phyloP scores from a whole-genome alignment of 1,140 invertebrate species.

The Scaptomyza pallida region DNA sequence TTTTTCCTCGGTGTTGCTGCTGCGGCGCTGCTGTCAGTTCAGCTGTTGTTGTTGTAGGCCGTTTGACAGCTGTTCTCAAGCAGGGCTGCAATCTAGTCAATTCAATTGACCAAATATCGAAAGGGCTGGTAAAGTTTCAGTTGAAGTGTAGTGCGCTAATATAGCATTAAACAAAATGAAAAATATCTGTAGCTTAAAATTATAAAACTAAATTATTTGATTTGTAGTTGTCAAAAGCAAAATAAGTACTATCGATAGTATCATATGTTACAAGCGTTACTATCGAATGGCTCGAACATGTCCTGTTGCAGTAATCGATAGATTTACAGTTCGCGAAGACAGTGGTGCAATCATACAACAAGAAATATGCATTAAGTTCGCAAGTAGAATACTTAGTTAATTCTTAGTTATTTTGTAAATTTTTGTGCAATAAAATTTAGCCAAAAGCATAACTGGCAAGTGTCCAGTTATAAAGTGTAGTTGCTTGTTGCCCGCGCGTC shows the following conservation, averaged over 20 bases:
- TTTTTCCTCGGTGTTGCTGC: constrained; percentile 63
- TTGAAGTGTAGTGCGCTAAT: not conserved
- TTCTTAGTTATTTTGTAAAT: constrained; percentile 71
- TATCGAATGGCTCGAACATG: not conserved
- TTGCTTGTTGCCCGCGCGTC: constrained; percentile 9
- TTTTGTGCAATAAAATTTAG: constrained; percentile 67
- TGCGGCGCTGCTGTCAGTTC: constrained; percentile 64
- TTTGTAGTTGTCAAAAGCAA: not conserved
- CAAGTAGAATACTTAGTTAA: constrained; percentile 72
- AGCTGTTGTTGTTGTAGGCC: constrained; percentile 52
- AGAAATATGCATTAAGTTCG: constrained; percentile 58
- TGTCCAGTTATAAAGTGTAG: constrained; percentile 16
- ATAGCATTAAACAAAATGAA: not conserved
- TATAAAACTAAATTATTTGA: not conserved
- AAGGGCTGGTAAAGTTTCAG: not conserved
- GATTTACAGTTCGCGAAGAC: constrained; percentile 13
- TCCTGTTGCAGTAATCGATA: constrained; percentile 43
- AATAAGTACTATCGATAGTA: not conserved
- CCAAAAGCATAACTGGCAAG: constrained; percentile 34
- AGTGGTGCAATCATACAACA: constrained; percentile 50
- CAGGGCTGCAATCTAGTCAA: constrained; percentile 22
- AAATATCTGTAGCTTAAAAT: not conserved
- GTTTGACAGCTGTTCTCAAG: constrained; percentile 46
- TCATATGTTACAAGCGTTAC: constrained; percentile 1
- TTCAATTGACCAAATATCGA: not conserved